These are phyloP conservation scores for Orientallactaga sibirica DNA, from an alignment of 2,797 vertebrate species.

Conservation along the genomic window DNA sequence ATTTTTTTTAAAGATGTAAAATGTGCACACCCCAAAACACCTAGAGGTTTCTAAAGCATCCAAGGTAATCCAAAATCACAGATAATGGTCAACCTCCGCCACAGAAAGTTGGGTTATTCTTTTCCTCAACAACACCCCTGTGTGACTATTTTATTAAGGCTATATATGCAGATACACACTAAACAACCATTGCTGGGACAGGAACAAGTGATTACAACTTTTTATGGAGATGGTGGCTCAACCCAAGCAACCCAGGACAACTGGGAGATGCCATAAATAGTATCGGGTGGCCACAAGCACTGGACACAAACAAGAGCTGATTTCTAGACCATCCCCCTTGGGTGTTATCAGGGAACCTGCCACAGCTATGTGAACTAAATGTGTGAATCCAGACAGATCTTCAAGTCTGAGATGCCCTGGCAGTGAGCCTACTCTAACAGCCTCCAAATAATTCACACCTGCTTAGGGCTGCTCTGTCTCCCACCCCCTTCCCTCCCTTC, in stretches of 20 bases:
- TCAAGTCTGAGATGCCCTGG: conserved; percentile 46
- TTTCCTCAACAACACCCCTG: not conserved
- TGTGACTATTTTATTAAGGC: not conserved
- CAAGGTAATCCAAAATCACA: not conserved
- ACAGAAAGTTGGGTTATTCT: not conserved
- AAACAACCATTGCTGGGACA: conserved; percentile 28
- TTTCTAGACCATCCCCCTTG: not conserved
- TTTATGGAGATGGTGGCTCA: conserved; percentile 41
- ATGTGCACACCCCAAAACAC: not conserved
- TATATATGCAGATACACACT: not conserved
- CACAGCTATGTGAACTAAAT: not conserved
- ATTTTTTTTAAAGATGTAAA: not conserved
- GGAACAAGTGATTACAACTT: conserved; percentile 54
- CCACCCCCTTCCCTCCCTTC: not conserved
- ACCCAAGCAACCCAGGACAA: conserved; percentile 33
- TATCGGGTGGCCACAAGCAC: not conserved
- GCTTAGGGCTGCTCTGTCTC: conserved; percentile 37
- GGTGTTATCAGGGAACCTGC: not conserved
- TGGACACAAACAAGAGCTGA: not conserved
- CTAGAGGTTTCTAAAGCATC: conserved; percentile 52
- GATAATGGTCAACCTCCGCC: not conserved
- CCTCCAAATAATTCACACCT: conserved; percentile 72
- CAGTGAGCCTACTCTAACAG: conserved; percentile 57
- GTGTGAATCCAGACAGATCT: conserved; percentile 26
- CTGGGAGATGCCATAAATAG: not conserved